Percentiles rank a stretch among this genome's conserved stretches.
Evolutionary conservation across 2,888 invertebrate species (phyloP).

Genomic region (Eristalis tenax): DNA sequence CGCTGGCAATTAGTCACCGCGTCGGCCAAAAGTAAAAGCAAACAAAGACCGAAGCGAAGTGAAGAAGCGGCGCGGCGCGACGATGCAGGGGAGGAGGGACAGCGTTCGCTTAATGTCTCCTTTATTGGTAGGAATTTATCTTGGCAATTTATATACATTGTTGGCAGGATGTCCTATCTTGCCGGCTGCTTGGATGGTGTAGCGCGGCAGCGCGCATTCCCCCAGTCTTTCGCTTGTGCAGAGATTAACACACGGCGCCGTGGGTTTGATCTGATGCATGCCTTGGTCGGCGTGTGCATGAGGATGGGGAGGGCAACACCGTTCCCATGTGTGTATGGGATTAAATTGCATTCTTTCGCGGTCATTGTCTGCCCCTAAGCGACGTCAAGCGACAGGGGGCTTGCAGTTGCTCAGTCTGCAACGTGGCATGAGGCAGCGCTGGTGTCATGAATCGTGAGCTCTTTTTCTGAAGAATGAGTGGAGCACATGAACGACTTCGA

Average conservation of each 20-base stretch:
- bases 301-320: background rate
- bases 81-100: conserved; percentile 61
- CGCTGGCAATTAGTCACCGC: conserved; percentile 71
- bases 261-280: background rate
- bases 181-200: background rate
- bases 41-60: conserved; percentile 26
- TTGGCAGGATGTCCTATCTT: conserved; percentile 56
- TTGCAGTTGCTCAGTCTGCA: background rate
- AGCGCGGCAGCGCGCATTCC: conserved; percentile 24
- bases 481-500: too few relatives aligned
- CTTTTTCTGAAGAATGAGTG: too few relatives aligned
- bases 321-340: conserved; percentile 56
- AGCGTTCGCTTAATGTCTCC: conserved; percentile 70
- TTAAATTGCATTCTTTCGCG: conserved; percentile 67
- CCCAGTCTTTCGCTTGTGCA: conserved; percentile 26
- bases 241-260: conserved; percentile 54
- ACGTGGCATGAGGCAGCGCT: background rate
- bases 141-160: conserved; percentile 69
- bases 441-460: too few relatives aligned
- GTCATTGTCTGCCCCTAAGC: conserved; percentile 40
- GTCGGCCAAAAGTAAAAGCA: conserved; percentile 55
- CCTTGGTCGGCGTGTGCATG: background rate
- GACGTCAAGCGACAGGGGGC: background rate
- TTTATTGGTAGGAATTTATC: conserved; percentile 71
- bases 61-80: conserved; percentile 21